Base-by-base conservation (phyloP, 2,113 vertebrate genomes). In the Cryptoleucopteryx plumbea region DNA sequence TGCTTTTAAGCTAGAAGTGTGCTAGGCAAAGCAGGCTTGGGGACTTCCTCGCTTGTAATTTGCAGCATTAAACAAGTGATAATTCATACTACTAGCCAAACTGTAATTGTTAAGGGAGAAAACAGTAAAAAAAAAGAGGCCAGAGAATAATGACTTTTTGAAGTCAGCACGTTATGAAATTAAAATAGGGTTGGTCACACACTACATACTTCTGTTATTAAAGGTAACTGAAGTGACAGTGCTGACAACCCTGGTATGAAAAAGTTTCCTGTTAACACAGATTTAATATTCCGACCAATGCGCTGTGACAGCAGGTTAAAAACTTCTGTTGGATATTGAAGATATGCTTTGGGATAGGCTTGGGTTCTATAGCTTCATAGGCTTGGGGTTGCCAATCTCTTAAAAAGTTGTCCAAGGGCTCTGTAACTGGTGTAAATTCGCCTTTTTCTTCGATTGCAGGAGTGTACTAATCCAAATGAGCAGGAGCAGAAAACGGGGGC, bases 1-100 rank as follows among this genome's bases (percentile, higher is more conserved):
- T 73, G 59, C 52, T 94, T 96, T 93, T 81, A 89, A 96, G 42
- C 36, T 90, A 77, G 42, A 93, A 85, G 47, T 84, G 27, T 90
- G 81, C 68, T 67, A 88, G 47, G 47, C 53, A 94, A 86, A 95
- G 22, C 31, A 91, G 75, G 53, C 36, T 55, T 88, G 77, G 67
- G 61, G 78, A 93, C 63, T 77, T 48, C 6, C 17, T 52, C 43
- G 40, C 34, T 88, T 82, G 62, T 50, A 90, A 81, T 80, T 81
- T 82, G 21, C 38, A 96, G 21, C 48, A 72, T 81, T 94, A 83
- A 97, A 55, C 45, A 93, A 66, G 90, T 45, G 70, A 43, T 68
- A n/a, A 81, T 71, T 75, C 61, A 43, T 50, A 47, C 38, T 68
- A n/a, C 62, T 21, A 92, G 38, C 82, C 77, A 95, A 96, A 79